Conservation (phyloP, 2,888 invertebrate species). For the Cephus runcator region DNA sequence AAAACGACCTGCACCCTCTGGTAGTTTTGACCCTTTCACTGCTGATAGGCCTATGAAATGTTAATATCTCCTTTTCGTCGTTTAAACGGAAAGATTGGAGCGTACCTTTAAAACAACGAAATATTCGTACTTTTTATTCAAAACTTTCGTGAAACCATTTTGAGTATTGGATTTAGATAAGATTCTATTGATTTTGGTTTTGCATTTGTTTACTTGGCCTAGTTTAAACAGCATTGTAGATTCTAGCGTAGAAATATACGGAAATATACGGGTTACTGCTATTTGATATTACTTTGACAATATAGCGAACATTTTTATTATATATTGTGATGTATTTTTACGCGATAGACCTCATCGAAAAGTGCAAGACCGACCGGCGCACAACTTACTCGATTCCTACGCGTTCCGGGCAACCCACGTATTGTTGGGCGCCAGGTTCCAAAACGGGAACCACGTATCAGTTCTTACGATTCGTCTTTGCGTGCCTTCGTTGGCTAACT, state of each 20-base stretch:
- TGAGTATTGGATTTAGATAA: background rate
- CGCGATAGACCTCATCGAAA: no score
- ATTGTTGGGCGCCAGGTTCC: no score
- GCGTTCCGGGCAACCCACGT: no score
- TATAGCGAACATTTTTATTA: background rate
- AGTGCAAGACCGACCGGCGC: no score
- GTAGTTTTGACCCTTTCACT: background rate
- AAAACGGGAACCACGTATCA: no score
- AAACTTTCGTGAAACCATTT: background rate
- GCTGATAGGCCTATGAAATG: background rate
- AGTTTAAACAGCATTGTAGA: background rate
- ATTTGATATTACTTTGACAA: background rate
- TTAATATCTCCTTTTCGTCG: background rate
- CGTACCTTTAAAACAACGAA: background rate
- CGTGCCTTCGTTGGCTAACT: no score
- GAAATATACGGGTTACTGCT: background rate
- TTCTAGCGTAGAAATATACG: background rate
- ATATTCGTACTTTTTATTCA: background rate
- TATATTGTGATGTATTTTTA: no score
- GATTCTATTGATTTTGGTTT: background rate
- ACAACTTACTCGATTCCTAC: no score
- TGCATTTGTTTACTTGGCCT: background rate
- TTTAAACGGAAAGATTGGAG: background rate
- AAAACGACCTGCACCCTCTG: background rate
- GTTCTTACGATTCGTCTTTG: no score